Evolutionary conservation across 1,140 invertebrate species (phyloP), one percentile per base, ranked within the genome.

Genomic region (Aphelenchoides besseyi): DNA sequence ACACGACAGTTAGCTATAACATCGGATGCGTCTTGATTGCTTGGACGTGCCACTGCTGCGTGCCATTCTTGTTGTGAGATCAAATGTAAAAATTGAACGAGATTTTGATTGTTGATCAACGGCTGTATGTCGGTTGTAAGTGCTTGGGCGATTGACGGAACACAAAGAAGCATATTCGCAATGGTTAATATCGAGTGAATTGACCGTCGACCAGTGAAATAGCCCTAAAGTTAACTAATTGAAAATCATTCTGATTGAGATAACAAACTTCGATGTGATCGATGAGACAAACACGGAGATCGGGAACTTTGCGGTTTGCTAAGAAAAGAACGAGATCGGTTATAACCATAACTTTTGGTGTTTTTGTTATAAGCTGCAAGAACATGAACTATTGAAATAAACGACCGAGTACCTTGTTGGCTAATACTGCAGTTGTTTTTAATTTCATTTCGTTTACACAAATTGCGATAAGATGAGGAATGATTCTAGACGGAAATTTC

Each of bases 291-390:
- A 16, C 29, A 28, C 63, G 63, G 12, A 66, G 29, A 16, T 66
- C 30, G 16, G 63, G 63, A 37, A 3, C 30, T 32, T 66, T 66
- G 1, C 18, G 12, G 12, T 26, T 36, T 37, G 63, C 16, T 2
- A 66, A 30, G 30, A 32, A 66, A 32, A 66, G 16, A 2, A 66
- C 16, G 63, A 66, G 63, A 8, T 66, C 63, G 30, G 36, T 18
- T 12, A 66, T 53, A 1, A 66, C 63, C 16, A n/a, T 2, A 53
- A 32, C 26, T 8, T 5, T 59, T 59, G 5, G 55, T 5, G 5
- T 29, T 18, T 33, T 5, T 33, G 18, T 59, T 5, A 23, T 28
- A 12, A 23, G 41, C 41, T 48, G 41, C 41, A 48, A 48, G 41
- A n/a, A n/a, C n/a, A n/a, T n/a, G n/a, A n/a, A n/a, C n/a, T 23